Base-by-base conservation (phyloP, 2,888 invertebrate genomes). In the Stratiomys singularior region DNA sequence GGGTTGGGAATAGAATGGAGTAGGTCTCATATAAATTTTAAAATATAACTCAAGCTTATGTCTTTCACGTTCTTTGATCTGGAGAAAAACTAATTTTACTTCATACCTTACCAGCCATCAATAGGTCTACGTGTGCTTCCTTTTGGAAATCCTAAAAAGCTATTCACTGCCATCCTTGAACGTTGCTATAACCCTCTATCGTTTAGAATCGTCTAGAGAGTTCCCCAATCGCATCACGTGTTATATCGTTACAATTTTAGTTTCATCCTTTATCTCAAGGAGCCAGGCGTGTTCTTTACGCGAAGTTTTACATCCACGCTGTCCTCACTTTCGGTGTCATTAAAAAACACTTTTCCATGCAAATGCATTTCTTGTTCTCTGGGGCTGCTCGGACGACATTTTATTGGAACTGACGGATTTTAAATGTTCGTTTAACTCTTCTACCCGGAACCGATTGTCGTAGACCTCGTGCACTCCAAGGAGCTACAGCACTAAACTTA, bases 321-420 rank as follows among this genome's bases (percentile, higher is more conserved):
- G 69, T 67, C 77, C 74, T 74, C 69, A 64, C 23, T 77, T 79
- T 74, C 67, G 47, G 78, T 77, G 77, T 79, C 78, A 79, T 79
- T 79, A 79, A 79, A 79, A 79, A 79, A 79, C 78, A 77, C 77
- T 79, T 79, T 79, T 79, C 77, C 76, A 79, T 79, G 79, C 79
- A 79, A 79, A 79, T 79, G 79, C 79, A 79, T 79, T 79, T 79
- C 74, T 74, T 58, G 60, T 58, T 74, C 60, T 60, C 11, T 13
- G 11, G 18, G 25, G 37, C 46, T 23, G 58, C 37, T 60, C 18
- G 74, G 37, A 60, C 23, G 72, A 37, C 58, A 74, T 74, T 58
- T 74, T 74, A 63, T 76, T 76, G 64, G 64, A 27, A 46, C 28
- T 76, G 63, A 23, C 27, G 64, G 64, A 47, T 60, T 46, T 46